Percentiles rank a stretch among this genome's conserved stretches.
phyloP scores from a whole-genome alignment of 2,113 vertebrate genomes.

The Thermophis baileyi region DNA sequence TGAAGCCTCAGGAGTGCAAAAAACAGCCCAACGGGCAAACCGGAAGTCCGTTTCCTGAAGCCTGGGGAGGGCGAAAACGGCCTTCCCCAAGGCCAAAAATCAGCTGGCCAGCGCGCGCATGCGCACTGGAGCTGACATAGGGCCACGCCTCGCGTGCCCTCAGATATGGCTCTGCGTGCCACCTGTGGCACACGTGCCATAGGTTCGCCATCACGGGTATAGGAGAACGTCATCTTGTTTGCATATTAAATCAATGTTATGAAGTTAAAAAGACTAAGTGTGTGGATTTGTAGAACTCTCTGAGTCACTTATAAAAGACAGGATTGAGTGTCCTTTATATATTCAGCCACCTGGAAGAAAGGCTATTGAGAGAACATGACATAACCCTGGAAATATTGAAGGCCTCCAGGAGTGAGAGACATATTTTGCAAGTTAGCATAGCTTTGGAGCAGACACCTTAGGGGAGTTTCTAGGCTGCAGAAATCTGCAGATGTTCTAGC shows the following conservation, averaged over 20 bases:
- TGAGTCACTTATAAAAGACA: background rate
- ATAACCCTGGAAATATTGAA: background rate
- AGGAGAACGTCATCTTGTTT: background rate
- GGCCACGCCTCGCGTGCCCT: too few relatives aligned
- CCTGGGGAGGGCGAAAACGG: too few relatives aligned
- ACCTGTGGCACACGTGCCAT: too few relatives aligned
- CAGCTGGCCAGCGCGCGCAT: too few relatives aligned
- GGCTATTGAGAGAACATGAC: background rate
- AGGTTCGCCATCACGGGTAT: too few relatives aligned
- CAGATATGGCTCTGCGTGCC: too few relatives aligned
- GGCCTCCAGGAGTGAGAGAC: background rate
- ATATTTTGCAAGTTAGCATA: background rate
- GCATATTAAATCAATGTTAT: background rate
- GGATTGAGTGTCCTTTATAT: background rate
- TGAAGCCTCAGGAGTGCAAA: too few relatives aligned
- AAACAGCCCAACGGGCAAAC: too few relatives aligned
- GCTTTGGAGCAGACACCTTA: background rate
- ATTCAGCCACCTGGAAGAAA: background rate
- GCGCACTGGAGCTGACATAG: too few relatives aligned
- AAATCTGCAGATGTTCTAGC: background rate
- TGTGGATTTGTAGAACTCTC: background rate
- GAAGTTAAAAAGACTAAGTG: background rate
- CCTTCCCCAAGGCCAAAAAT: too few relatives aligned
- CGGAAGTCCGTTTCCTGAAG: too few relatives aligned
- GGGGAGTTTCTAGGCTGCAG: background rate